Evolutionary conservation across 2,888 invertebrate species (phyloP), one percentile per base, ranked within the genome.

Genomic region (Nymphalis polychloros): DNA sequence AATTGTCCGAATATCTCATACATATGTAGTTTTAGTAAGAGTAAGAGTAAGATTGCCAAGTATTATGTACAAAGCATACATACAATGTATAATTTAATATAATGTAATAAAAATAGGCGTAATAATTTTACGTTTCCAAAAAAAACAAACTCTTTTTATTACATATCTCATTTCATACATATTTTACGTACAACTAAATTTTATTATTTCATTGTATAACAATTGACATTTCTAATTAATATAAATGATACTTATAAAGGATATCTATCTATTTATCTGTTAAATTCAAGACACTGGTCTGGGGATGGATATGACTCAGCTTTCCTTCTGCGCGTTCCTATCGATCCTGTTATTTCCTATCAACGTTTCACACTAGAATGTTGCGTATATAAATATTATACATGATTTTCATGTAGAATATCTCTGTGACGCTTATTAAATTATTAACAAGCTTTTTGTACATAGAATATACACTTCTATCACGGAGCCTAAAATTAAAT

Each of bases 251-350:
- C 41, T 41, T 41, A 41, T 41, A 41, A 50, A 19, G 4, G 3
- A n/a, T n/a, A n/a, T 17, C 31, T 17, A n/a, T 31, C 3, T 55
- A 17, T 27, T 1, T 53, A 23, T 59, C 20, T 61, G 20, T 48
- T 27, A 35, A 49, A 23, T 67, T 49, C n/a, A 48, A 57, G 61
- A 55, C 41, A 52, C 27, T 23, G 23, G 49, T 55, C 35, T 52
- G 55, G n/a, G 49, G 65, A 47, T 48, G 53, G 66, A 35, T 55
- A 47, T 62, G 61, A 69, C 50, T 64, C 64, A 61, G 60, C 61
- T 64, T 62, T 62, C 55, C 64, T 64, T 64, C 64, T 69, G 68
- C 68, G 68, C 68, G 68, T 62, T 64, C 61, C 41, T 69, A 69
- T 69, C 61, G 68, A 69, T 69, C 57, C 64, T 57, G 57, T 64